phyloP scores from a whole-genome alignment of 1,140 invertebrate genomes.

The Drosophila ogumai region DNA sequence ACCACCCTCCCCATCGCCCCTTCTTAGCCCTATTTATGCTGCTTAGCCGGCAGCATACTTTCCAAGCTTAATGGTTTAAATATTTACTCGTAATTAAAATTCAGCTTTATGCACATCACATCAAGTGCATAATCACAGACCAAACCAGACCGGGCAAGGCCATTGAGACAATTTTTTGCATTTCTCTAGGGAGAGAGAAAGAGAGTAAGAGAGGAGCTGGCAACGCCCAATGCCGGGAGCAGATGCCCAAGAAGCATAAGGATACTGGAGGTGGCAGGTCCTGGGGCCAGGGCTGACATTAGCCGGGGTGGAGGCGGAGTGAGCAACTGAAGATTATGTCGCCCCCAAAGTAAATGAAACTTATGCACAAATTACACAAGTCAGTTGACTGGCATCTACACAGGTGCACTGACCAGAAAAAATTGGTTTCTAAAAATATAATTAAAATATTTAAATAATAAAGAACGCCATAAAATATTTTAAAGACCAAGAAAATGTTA shows the following conservation, averaged over 20 bases:
- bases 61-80: constrained; percentile 74
- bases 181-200: constrained; percentile 3
- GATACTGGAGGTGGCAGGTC: neutral
- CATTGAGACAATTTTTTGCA: constrained; percentile 74
- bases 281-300: constrained; percentile 40
- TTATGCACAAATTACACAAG: constrained; percentile 83
- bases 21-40: constrained; percentile 9
- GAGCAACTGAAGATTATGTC: constrained; percentile 77
- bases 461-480: too few relatives aligned
- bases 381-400: constrained; percentile 61
- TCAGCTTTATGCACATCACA: constrained; percentile 80
- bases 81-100: constrained; percentile 83
- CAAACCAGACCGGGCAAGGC: constrained; percentile 57
- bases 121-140: constrained; percentile 80
- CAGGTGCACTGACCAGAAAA: constrained; percentile 1
- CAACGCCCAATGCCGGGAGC: constrained; percentile 34
- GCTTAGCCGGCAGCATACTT: constrained; percentile 47
- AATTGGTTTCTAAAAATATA: too few relatives aligned
- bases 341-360: constrained; percentile 81
- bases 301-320: constrained; percentile 61
- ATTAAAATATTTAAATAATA: too few relatives aligned
- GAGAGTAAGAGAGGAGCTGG: constrained; percentile 8
- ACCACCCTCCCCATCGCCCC: neutral
- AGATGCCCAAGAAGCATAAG: constrained; percentile 3
- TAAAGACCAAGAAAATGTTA: too few relatives aligned